Conservation (phyloP, 2,797 vertebrate genomes). For the Vultur gryphus region DNA sequence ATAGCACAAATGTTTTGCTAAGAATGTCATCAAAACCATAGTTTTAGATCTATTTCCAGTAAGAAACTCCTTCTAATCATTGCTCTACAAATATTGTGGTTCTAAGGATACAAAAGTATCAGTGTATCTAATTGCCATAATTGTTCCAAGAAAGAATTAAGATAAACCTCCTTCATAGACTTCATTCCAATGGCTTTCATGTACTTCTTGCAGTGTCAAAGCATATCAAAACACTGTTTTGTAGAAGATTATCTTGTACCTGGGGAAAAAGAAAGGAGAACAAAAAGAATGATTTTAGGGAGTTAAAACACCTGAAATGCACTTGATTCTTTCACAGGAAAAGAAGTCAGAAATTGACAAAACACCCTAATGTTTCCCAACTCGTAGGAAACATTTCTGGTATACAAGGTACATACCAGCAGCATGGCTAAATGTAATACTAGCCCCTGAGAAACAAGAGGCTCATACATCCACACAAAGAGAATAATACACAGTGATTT, state of each 20-base stretch:
- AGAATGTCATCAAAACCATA: slow-evolving; percentile 67
- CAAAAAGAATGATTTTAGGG: slow-evolving; percentile 46
- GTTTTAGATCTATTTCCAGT: slow-evolving; percentile 76
- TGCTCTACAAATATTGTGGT: slow-evolving; percentile 52
- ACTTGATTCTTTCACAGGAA: slow-evolving; percentile 48
- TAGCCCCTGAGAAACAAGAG: slow-evolving; percentile 59
- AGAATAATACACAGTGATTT: slow-evolving; percentile 58
- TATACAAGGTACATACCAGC: slow-evolving; percentile 10
- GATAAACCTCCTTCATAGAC: slow-evolving; percentile 29
- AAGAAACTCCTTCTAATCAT: slow-evolving; percentile 62
- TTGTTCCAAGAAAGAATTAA: slow-evolving; percentile 63
- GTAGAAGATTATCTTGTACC: slow-evolving; percentile 38
- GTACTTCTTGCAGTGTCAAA: slow-evolving; percentile 36
- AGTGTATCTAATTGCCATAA: slow-evolving; percentile 52
- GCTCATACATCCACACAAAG: slow-evolving; percentile 25
- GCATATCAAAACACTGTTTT: slow-evolving; percentile 53
- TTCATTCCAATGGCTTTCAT: slow-evolving; percentile 53
- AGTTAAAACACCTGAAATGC: slow-evolving; percentile 53
- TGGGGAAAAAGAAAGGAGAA: slow-evolving; percentile 36
- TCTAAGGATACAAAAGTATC: slow-evolving; percentile 58
- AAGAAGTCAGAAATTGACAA: slow-evolving; percentile 7
- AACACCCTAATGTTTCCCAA: neutral
- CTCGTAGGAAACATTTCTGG: slow-evolving; percentile 45
- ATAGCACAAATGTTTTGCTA: slow-evolving; percentile 71
- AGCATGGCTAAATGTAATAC: slow-evolving; percentile 38